Base-by-base conservation (phyloP, 2,113 vertebrate genomes). In the Nymphicus hollandicus region DNA sequence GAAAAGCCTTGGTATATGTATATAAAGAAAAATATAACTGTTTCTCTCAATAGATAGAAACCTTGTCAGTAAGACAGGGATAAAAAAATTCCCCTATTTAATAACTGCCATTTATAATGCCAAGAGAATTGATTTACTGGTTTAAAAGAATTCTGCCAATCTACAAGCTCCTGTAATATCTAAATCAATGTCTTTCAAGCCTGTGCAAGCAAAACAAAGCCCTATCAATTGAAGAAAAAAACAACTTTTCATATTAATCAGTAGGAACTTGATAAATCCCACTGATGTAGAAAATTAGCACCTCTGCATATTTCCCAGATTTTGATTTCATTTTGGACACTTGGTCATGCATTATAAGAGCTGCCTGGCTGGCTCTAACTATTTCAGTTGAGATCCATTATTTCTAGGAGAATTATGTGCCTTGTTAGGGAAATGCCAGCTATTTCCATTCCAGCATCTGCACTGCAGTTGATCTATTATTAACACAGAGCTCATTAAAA, bases 201-300 rank as follows among this genome's bases (percentile, higher is more conserved):
- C 95, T 97, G 82, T 96, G 89, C 85, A 85, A 97, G 94, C 83
- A 96, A 97, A 98, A 98, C 95, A 98, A 97, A 97, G 95, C 80
- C 71, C 85, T 94, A 91, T 94, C 97, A 97, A 88, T 89, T 96
- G 96, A 97, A 97, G 89, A 97, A 97, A 91, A 76, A 97, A 98
- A 96, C 91, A 95, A 91, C 94, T 95, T 97, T 97, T 97, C 88
- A 83, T 96, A 97, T 98, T 98, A 98, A 98, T 98, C 96, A 97
- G 96, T 89, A 91, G 53, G 95, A 97, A 97, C 91, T 95, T 97
- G 97, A 98, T 98, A 97, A 98, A 98, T 98, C 97, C 89, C 96
- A 97, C 86, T 97, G 97, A 98, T 98, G 97, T 96, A 97, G 97
- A 98, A 98, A 98, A 98, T 98, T 97, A 98, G 96, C 95, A 96